Base-by-base conservation (phyloP, 2,113 vertebrate genomes). In the Esox niger region DNA sequence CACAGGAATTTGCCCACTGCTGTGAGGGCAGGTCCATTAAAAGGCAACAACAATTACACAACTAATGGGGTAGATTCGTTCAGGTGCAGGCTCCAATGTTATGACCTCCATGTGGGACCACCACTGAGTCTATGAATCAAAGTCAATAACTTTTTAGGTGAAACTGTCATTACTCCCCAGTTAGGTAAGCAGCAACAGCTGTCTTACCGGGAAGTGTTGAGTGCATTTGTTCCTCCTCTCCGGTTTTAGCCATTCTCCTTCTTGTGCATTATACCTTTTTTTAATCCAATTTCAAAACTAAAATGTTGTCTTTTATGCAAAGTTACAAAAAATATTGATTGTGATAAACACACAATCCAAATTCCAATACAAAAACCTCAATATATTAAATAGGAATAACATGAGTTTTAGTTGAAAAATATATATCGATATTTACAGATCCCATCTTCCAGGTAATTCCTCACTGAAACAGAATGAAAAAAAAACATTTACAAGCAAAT, bases 371-470 rank as follows among this genome's bases (percentile, higher is more conserved):
- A 4, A 59, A 59, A 59, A 59, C 13, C 27, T 59, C 57, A 59
- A 59, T 27, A 59, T 32, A 32, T 59, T 59, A 59, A 31, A 59
- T 59, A 59, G 29, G 29, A 59, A 32, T 32, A 4, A 59, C 47
- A 15, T n/a, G 15, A 13, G 6, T n/a, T 59, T 29, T 59, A 59
- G 57, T 59, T 31, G 57, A 59, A 32, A 59, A 59, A 31, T 59
- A 59, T 59, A 31, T 59, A 59, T 59, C 57, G 17, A 59, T 59
- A 59, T 59, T 15, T 59, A 59, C 57, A 59, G 29, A 59, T 59
- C 27, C 57, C 57, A 29, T 7, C 13, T 59, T 17, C 29, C 57
- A 29, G 13, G 27, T 20, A 27, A 25, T 3, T n/a, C 29, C 30
- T 59, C 57, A 59, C 57, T 59, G 57, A 20, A 59, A 59, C 1